Conservation (phyloP, 1,140 invertebrate genomes). For the Pissodes strobi region DNA sequence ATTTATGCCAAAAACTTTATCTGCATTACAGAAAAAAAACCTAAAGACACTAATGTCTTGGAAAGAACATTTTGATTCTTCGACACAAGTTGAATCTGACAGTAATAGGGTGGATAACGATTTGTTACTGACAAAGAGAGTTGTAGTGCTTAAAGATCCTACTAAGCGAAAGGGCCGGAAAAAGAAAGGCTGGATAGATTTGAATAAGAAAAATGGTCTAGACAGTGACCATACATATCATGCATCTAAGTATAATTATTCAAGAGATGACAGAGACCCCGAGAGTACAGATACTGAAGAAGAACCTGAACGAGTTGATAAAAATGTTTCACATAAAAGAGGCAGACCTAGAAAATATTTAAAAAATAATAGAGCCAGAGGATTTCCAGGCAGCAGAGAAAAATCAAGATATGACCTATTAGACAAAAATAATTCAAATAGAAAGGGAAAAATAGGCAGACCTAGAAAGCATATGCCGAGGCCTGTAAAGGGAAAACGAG, state of each 20-base stretch:
- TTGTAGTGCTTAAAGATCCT: slow-evolving; percentile 16
- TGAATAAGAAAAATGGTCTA: background rate
- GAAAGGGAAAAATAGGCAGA: background rate
- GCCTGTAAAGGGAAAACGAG: background rate
- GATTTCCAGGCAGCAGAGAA: background rate
- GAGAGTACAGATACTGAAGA: too few species aligned
- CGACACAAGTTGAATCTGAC: background rate
- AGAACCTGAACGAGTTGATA: too few species aligned
- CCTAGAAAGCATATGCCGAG: background rate
- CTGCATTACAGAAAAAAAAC: background rate
- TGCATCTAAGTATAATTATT: too few species aligned
- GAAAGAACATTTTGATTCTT: background rate
- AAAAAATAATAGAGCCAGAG: background rate
- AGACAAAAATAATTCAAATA: too few species aligned
- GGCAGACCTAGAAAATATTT: slow-evolving; percentile 7
- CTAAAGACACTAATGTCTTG: background rate
- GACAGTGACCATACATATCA: too few species aligned
- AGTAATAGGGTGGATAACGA: slow-evolving; percentile 3
- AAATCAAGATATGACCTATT: too few species aligned
- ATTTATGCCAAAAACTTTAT: background rate
- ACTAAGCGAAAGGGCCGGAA: background rate
- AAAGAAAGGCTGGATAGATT: background rate
- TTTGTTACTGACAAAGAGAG: slow-evolving; percentile 24
- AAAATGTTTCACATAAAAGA: too few species aligned
- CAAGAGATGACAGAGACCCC: too few species aligned